Conservation (phyloP, 2,113 vertebrate species). For the Brachyhypopomus occidentalis region DNA sequence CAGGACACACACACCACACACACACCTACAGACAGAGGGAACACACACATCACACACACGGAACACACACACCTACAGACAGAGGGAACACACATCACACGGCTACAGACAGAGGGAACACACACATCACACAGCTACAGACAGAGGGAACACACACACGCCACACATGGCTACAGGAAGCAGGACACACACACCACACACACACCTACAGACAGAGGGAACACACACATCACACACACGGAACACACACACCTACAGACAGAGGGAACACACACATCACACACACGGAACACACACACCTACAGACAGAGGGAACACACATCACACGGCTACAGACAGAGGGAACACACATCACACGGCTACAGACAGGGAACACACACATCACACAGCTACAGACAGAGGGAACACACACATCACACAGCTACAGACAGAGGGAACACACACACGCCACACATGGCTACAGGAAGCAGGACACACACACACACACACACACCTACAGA, state of each 20-base stretch:
- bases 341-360: neutral
- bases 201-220: neutral
- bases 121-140: too few relatives aligned
- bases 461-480: neutral
- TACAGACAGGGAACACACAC: neutral
- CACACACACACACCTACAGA: neutral
- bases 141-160: too few relatives aligned
- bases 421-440: neutral
- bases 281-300: neutral
- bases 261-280: neutral
- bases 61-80: too few relatives aligned
- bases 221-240: neutral
- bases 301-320: neutral
- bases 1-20: neutral
- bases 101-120: too few relatives aligned
- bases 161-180: too few relatives aligned
- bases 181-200: neutral
- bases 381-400: neutral
- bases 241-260: neutral
- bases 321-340: neutral
- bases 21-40: neutral
- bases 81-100: too few relatives aligned
- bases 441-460: neutral
- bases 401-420: neutral
- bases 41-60: too few relatives aligned